A percentile compares a stretch with the other conserved stretches of the same genome.
Conservation (phyloP, 1,140 invertebrate genomes). For the Drosophila sechellia region DNA sequence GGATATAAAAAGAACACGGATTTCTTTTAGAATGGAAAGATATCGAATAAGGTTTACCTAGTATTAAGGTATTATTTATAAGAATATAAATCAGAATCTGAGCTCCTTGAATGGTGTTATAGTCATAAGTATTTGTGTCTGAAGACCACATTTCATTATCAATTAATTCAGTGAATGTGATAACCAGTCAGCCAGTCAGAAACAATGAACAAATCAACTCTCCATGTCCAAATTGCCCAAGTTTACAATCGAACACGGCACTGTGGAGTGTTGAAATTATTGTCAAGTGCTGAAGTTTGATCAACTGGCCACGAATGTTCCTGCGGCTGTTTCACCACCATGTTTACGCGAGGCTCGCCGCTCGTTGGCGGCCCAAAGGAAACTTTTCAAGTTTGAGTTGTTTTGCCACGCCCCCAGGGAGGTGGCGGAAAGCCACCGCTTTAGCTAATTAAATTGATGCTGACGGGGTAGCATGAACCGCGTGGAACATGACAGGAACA, state of each 20-base stretch:
- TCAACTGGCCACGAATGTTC: slow-evolving; percentile 58
- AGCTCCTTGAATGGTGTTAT: too few species aligned
- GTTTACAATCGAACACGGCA: slow-evolving; percentile 77
- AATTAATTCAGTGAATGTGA: too few species aligned
- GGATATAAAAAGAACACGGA: slow-evolving; percentile 5
- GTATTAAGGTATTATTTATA: background rate
- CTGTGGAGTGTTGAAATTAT: slow-evolving; percentile 78
- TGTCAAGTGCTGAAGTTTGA: slow-evolving; percentile 77
- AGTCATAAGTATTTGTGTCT: background rate
- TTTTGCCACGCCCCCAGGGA: slow-evolving; percentile 45
- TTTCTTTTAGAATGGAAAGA: background rate
- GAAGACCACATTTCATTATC: too few species aligned
- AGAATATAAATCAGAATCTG: background rate
- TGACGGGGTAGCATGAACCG: slow-evolving; percentile 3
- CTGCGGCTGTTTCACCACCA: slow-evolving; percentile 44
- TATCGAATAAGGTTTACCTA: background rate
- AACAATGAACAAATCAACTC: slow-evolving; percentile 17
- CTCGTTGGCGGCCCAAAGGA: slow-evolving; percentile 12
- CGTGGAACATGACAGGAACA: slow-evolving; percentile 3
- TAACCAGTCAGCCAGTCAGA: background rate
- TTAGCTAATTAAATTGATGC: slow-evolving; percentile 51
- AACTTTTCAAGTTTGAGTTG: slow-evolving; percentile 60
- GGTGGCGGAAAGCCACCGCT: slow-evolving; percentile 44
- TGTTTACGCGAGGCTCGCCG: slow-evolving; percentile 42
- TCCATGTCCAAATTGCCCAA: slow-evolving; percentile 36